Evolutionary conservation across 2,888 invertebrate species (phyloP).

Genomic region (Pristionchus japonicus): DNA sequence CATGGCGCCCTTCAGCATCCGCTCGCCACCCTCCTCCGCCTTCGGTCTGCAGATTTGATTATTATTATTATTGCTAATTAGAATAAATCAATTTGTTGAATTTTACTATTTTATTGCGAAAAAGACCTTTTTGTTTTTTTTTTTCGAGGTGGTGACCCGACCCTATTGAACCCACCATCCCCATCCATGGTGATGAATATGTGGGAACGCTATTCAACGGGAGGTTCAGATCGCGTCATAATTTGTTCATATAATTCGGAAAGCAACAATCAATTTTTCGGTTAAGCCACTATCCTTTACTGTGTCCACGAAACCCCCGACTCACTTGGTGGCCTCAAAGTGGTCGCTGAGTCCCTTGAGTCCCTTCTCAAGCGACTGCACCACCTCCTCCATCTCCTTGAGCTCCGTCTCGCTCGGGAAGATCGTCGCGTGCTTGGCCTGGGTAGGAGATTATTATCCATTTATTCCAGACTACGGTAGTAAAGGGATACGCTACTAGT

Average conservation of each 20-base stretch:
- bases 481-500: too few relatives aligned
- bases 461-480: neutral
- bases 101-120: too few relatives aligned
- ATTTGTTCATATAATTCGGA: too few relatives aligned
- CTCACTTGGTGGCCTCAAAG: constrained; percentile 77
- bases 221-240: too few relatives aligned
- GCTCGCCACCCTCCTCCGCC: neutral
- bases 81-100: neutral
- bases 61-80: neutral
- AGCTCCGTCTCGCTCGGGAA: constrained; percentile 91
- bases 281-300: too few relatives aligned
- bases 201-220: neutral
- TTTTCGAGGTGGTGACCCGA: too few relatives aligned
- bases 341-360: constrained; percentile 94
- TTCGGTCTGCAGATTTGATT: neutral
- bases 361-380: constrained; percentile 92
- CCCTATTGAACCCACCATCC: too few relatives aligned
- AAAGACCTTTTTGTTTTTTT: too few relatives aligned
- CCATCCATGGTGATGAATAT: neutral
- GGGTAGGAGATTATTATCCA: neutral
- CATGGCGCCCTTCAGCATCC: constrained; percentile 93
- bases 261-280: neutral
- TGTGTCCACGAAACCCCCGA: neutral
- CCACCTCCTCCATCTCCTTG: constrained; percentile 87
- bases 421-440: constrained; percentile 83